phyloP scores from a whole-genome alignment of 2,113 vertebrate genomes.

The Taurulus bubalis region DNA sequence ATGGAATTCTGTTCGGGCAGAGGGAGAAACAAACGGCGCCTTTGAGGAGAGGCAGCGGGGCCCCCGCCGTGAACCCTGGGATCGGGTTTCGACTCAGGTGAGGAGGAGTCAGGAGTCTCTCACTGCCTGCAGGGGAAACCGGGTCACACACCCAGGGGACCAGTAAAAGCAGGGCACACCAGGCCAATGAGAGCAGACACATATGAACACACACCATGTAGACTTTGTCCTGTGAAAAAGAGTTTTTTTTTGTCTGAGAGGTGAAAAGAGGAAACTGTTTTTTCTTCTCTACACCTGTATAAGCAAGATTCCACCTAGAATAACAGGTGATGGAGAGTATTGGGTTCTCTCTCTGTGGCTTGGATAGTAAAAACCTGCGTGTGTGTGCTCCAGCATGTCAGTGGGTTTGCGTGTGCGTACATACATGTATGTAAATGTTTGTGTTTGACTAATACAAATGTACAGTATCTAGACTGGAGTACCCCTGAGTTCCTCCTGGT shows the following conservation, averaged over 20 bases:
- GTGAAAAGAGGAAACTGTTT: conserved; percentile 58
- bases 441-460: too few species aligned
- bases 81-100: conserved; percentile 80
- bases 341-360: conserved; percentile 44
- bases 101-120: conserved; percentile 59
- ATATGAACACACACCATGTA: conserved; percentile 37
- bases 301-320: conserved; percentile 73
- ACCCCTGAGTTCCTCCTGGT: too few species aligned
- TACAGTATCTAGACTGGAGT: too few species aligned
- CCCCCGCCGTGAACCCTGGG: conserved; percentile 64
- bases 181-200: conserved; percentile 56
- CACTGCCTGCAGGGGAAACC: conserved; percentile 62
- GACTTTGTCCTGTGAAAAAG: conserved; percentile 54
- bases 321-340: conserved; percentile 75
- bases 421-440: too few species aligned
- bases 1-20: conserved; percentile 70
- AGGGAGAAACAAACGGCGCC: conserved; percentile 73
- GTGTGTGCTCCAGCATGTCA: neutral
- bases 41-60: conserved; percentile 66
- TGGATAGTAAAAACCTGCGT: conserved; percentile 8
- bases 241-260: conserved; percentile 51
- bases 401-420: neutral
- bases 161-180: conserved; percentile 69
- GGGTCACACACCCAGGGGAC: conserved; percentile 75
- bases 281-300: conserved; percentile 69